phyloP scores from a whole-genome alignment of 1,140 invertebrate species.

The Panonychus citri region DNA sequence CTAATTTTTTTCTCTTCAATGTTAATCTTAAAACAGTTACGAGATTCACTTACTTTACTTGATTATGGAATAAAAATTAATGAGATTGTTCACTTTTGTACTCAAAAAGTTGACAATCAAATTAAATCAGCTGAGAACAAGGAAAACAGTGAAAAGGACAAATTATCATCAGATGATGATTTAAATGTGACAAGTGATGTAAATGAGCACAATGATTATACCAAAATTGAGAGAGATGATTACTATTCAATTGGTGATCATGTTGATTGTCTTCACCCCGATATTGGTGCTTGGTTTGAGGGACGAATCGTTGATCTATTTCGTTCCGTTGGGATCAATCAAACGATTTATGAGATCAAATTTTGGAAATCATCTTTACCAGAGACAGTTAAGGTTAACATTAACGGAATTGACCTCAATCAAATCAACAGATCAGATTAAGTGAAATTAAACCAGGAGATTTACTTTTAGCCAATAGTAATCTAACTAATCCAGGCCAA shows the following conservation, averaged over 20 bases:
- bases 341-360: background rate
- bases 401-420: conserved; percentile 36
- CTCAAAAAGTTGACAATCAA: background rate
- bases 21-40: background rate
- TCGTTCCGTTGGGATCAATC: background rate
- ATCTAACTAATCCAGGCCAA: conserved; percentile 34
- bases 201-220: conserved; percentile 8
- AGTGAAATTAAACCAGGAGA: conserved; percentile 34
- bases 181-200: conserved; percentile 9
- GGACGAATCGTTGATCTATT: conserved; percentile 24
- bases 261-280: conserved; percentile 36
- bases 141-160: background rate
- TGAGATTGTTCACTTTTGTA: background rate
- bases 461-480: conserved; percentile 48
- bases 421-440: conserved; percentile 29
- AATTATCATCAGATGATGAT: conserved; percentile 10
- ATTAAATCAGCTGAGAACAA: conserved; percentile 16
- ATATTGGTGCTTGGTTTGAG: conserved; percentile 28
- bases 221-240: conserved; percentile 14
- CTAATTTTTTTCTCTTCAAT: background rate
- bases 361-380: conserved; percentile 2
- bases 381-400: background rate
- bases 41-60: background rate
- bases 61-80: background rate
- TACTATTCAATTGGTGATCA: conserved; percentile 34